Percentiles rank a stretch among this genome's conserved stretches.
phyloP scores from a whole-genome alignment of 2,888 invertebrate genomes.

The Saturnia japonica region DNA sequence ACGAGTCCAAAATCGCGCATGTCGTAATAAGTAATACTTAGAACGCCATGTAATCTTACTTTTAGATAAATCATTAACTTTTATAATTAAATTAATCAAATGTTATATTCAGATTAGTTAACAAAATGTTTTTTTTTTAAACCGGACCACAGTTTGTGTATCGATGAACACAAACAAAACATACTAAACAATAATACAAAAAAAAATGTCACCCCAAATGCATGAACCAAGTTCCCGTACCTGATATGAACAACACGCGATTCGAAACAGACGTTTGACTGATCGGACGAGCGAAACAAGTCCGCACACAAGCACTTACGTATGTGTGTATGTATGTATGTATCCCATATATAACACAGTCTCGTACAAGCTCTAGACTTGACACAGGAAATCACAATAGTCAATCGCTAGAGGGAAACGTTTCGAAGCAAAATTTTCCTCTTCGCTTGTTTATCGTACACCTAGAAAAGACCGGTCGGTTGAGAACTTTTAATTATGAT shows the following conservation, averaged over 20 bases:
- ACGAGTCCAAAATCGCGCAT: no score
- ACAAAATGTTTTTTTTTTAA: not conserved
- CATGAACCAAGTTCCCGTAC: not conserved
- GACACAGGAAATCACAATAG: not conserved
- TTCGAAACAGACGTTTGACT: conserved; percentile 5
- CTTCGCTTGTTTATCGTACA: not conserved
- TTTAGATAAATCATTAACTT: not conserved
- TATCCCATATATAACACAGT: not conserved
- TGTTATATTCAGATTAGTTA: not conserved
- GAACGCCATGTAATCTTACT: no score
- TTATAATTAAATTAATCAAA: not conserved
- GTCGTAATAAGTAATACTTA: no score
- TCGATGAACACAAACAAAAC: not conserved
- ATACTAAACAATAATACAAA: not conserved
- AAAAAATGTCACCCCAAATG: not conserved
- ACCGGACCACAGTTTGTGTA: not conserved
- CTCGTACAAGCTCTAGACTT: not conserved
- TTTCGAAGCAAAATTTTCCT: not conserved
- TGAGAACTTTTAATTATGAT: not conserved
- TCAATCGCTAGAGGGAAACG: conserved; percentile 1
- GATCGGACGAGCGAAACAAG: conserved; percentile 5
- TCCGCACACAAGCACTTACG: not conserved
- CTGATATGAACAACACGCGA: conserved; percentile 17
- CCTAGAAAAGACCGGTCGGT: not conserved
- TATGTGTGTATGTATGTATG: not conserved